These are phyloP conservation scores for Machimus atricapillus DNA, from an alignment of 2,888 invertebrate species.

Conservation along the genomic window DNA sequence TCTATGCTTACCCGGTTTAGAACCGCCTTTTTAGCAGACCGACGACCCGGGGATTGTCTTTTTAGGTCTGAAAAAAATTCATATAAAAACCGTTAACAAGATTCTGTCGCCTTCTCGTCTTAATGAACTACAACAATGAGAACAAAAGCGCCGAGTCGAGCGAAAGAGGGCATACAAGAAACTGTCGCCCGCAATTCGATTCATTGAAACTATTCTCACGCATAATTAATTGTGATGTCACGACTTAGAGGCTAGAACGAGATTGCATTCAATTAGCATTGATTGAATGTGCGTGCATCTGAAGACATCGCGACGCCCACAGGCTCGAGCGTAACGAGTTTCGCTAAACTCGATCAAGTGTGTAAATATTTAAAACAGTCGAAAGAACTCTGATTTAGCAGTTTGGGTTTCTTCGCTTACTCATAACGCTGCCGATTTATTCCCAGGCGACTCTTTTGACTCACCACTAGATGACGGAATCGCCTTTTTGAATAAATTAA, in stretches of 20 bases:
- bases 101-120: background rate
- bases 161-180: background rate
- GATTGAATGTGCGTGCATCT: background rate
- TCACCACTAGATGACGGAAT: background rate
- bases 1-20: background rate
- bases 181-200: background rate
- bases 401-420: background rate
- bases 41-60: background rate
- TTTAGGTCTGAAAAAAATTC: background rate
- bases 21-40: background rate
- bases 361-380: background rate
- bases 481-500: background rate
- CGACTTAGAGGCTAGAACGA: background rate
- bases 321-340: background rate
- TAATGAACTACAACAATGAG: background rate
- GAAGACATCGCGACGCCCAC: background rate
- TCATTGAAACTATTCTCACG: constrained; percentile 34
- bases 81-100: constrained; percentile 22
- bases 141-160: background rate
- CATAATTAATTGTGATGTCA: constrained; percentile 31
- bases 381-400: background rate
- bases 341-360: background rate
- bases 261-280: background rate
- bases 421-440: background rate
- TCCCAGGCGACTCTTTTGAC: background rate